A percentile compares a stretch with the other conserved stretches of the same genome.
Evolutionary conservation across 2,888 invertebrate genomes (phyloP).

Genomic region (Eupithecia abbreviata): DNA sequence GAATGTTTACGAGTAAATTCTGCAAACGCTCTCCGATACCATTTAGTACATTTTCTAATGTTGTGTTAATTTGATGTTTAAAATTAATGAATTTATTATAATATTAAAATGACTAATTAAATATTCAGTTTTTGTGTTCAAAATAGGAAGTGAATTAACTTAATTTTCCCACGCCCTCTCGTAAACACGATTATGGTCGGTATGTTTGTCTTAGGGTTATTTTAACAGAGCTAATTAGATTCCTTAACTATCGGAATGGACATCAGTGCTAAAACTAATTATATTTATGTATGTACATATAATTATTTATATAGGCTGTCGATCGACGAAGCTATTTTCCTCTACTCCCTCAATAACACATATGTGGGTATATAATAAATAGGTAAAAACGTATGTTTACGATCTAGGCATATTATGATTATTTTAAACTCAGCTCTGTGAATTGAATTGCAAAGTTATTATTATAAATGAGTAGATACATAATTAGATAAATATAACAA

Average conservation of each 20-base stretch:
- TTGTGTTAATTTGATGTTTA: neutral
- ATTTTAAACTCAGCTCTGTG: slow-evolving; percentile 15
- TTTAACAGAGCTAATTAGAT: neutral
- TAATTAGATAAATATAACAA: neutral
- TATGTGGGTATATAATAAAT: slow-evolving; percentile 8
- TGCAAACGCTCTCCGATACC: slow-evolving; percentile 14
- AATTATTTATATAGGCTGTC: slow-evolving; percentile 29
- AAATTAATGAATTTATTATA: neutral
- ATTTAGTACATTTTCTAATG: neutral
- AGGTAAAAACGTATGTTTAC: slow-evolving; percentile 23
- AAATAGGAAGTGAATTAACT: neutral
- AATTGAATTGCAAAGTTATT: slow-evolving; percentile 26
- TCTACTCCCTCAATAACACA: slow-evolving; percentile 34
- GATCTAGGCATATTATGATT: slow-evolving; percentile 20
- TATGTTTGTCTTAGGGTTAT: neutral
- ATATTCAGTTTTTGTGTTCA: neutral
- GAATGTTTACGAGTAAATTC: slow-evolving; percentile 13
- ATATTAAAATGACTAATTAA: neutral
- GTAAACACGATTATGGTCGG: neutral
- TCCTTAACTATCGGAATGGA: neutral
- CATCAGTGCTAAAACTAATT: slow-evolving; percentile 17
- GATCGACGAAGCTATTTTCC: slow-evolving; percentile 34
- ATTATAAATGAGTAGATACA: neutral
- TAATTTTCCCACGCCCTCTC: slow-evolving; percentile 2
- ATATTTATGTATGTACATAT: slow-evolving; percentile 9